These are phyloP conservation scores for Drosophila pseudotalamancana DNA, from an alignment of 2,888 invertebrate species.

Conservation along the genomic window DNA sequence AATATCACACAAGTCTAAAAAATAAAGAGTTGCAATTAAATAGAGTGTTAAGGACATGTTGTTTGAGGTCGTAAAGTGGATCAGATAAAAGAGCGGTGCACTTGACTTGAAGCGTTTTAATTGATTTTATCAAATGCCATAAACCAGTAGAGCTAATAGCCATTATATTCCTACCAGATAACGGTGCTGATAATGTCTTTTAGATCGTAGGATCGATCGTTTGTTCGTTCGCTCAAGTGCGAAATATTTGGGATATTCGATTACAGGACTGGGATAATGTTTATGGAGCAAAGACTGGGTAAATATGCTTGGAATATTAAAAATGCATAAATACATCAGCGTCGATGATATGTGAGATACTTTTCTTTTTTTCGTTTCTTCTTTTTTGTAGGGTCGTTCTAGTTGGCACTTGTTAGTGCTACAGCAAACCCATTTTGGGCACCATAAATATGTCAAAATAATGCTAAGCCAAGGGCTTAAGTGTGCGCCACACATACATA, in stretches of 20 bases:
- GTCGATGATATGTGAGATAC: constrained; percentile 65
- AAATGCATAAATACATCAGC: constrained; percentile 74
- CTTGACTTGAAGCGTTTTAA: constrained; percentile 52
- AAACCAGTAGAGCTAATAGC: constrained; percentile 66
- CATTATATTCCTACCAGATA: constrained; percentile 75
- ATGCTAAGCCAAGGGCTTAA: constrained; percentile 45
- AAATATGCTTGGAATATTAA: constrained; percentile 63
- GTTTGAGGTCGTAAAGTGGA: constrained; percentile 39
- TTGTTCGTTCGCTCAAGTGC: constrained; percentile 24
- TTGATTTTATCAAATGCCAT: constrained; percentile 59
- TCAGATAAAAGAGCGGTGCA: constrained; percentile 58
- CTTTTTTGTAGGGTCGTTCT: constrained; percentile 26
- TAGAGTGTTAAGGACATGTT: constrained; percentile 71
- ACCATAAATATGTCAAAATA: constrained; percentile 82
- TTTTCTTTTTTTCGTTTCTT: background rate
- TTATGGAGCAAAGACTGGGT: constrained; percentile 24
- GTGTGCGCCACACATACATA: constrained; percentile 27
- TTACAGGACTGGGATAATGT: constrained; percentile 43
- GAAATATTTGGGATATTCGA: constrained; percentile 48
- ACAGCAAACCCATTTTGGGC: constrained; percentile 50
- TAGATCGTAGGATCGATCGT: constrained; percentile 23
- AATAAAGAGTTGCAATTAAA: constrained; percentile 29
- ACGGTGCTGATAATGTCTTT: constrained; percentile 74
- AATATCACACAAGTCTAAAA: background rate
- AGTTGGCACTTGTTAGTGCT: constrained; percentile 61